Evolutionary conservation across 2,113 vertebrate genomes (phyloP).

Genomic region (Cyprinodon variegatus): DNA sequence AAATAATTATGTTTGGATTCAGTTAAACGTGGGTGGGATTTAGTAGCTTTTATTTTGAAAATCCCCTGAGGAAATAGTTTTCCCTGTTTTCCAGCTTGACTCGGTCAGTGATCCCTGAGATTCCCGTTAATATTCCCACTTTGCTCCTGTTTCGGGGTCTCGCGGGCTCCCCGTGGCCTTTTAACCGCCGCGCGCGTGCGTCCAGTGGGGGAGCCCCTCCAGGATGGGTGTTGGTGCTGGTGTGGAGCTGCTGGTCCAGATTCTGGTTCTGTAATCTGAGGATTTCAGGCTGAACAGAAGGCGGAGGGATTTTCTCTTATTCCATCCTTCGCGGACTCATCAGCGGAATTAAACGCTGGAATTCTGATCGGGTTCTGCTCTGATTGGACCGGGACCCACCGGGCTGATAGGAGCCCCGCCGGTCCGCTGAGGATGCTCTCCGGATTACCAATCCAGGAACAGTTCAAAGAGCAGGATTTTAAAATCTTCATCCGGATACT

Average conservation of each 20-base stretch:
- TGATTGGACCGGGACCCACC: neutral
- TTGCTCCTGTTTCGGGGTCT: neutral
- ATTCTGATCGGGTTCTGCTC: neutral
- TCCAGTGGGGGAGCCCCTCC: neutral
- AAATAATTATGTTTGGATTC: no score
- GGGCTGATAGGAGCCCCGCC: neutral
- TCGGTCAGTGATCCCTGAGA: conserved; percentile 13
- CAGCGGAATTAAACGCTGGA: neutral
- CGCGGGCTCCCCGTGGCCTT: neutral
- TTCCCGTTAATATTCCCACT: conserved; percentile 28
- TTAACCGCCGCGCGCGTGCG: neutral
- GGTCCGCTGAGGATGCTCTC: neutral
- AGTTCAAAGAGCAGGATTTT: neutral
- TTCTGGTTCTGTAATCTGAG: conserved; percentile 45
- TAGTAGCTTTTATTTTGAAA: conserved; percentile 43
- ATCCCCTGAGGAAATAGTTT: neutral
- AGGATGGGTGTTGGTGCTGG: neutral
- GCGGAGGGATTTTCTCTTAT: conserved; percentile 31
- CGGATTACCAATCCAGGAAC: neutral
- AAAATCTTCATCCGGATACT: neutral
- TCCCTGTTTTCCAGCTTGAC: neutral
- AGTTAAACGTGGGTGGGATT: neutral
- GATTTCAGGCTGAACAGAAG: conserved; percentile 33
- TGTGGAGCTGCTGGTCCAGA: neutral
- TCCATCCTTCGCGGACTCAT: neutral